Evolutionary conservation across 2,888 invertebrate species (phyloP).

Genomic region (Uropetala carovei): DNA sequence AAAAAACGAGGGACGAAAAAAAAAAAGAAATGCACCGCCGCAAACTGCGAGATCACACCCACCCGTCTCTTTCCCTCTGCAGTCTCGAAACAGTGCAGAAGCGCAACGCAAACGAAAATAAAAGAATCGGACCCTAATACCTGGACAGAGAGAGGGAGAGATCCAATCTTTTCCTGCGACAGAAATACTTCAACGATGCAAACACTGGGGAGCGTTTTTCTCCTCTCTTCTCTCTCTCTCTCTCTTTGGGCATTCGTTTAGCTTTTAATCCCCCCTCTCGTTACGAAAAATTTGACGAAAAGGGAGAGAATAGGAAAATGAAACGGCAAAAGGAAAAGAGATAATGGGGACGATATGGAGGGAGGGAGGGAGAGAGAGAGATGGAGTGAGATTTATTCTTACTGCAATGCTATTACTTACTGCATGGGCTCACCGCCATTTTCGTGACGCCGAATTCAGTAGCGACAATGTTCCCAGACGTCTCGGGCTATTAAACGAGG

Average conservation of each 20-base stretch:
- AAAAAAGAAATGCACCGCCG: not conserved
- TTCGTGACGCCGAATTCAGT: not conserved
- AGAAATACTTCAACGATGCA: not conserved
- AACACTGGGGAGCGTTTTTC: not conserved
- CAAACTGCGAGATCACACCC: not conserved
- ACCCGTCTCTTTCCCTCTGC: not conserved
- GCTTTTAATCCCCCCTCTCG: not conserved
- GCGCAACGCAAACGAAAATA: not conserved
- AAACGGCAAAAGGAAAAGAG: too few relatives aligned
- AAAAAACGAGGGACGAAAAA: not conserved
- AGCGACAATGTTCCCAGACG: constrained; percentile 22
- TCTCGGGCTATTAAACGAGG: constrained; percentile 15
- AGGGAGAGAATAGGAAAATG: too few relatives aligned
- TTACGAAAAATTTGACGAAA: not conserved
- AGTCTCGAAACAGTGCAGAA: not conserved
- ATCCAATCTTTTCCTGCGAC: not conserved
- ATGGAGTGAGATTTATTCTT: not conserved
- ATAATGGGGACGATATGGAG: not conserved
- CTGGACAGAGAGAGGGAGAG: not conserved
- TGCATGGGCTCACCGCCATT: not conserved
- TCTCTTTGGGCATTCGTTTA: not conserved
- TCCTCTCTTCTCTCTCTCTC: too few relatives aligned
- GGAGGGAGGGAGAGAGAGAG: not conserved
- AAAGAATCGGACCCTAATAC: not conserved
- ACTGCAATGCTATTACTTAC: not conserved